These are phyloP conservation scores for Sceloporus tristichus DNA, from an alignment of 2,113 vertebrate species.

Conservation along the genomic window DNA sequence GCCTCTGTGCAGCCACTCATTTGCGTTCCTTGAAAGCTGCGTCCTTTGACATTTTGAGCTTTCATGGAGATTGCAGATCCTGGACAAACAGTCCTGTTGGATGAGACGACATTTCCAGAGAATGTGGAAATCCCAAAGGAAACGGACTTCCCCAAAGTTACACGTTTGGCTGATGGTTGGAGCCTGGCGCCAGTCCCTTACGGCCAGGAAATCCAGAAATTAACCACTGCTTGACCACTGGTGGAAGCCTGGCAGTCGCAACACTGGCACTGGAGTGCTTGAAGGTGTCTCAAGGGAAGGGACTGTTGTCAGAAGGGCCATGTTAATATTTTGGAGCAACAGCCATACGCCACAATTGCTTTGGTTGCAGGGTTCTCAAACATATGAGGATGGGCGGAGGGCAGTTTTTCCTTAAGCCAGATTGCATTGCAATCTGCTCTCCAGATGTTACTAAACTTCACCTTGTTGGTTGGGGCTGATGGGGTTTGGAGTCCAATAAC, in stretches of 20 bases:
- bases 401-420: too few species aligned
- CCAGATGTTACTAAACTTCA: too few species aligned
- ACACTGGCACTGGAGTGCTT: neutral
- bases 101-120: conserved; percentile 68
- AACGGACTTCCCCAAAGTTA: conserved; percentile 85
- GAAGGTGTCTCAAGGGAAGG: neutral
- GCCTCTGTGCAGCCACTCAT: too few species aligned
- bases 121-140: conserved; percentile 75
- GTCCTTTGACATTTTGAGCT: neutral
- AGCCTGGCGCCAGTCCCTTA: conserved; percentile 77
- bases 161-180: conserved; percentile 78
- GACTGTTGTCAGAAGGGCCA: neutral
- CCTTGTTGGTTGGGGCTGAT: too few species aligned
- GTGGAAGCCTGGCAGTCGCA: rapidly evolving
- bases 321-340: neutral
- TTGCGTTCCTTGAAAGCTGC: neutral
- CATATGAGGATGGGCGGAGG: too few species aligned
- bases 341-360: neutral
- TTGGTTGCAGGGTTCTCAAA: neutral
- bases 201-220: conserved; percentile 76
- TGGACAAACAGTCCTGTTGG: conserved; percentile 45
- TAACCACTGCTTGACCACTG: conserved; percentile 68
- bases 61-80: neutral
- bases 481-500: too few species aligned
- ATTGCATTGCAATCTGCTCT: too few species aligned